Evolutionary conservation across 2,113 vertebrate species (phyloP).

Genomic region (Cairina moschata): DNA sequence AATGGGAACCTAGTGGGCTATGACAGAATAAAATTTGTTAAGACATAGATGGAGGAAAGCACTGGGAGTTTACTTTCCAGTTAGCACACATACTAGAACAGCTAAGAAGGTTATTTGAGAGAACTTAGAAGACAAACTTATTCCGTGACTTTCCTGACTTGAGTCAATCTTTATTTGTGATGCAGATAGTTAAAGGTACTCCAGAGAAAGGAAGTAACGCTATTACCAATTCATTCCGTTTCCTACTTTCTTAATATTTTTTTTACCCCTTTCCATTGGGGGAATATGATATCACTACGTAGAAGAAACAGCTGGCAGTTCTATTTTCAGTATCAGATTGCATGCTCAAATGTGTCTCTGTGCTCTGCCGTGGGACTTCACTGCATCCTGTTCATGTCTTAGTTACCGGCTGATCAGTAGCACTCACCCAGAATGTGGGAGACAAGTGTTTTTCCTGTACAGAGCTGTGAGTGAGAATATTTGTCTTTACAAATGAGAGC

Average conservation of each 20-base stretch:
- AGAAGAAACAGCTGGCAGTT: background rate
- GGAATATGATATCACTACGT: rapidly evolving
- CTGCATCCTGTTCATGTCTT: background rate
- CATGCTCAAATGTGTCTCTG: background rate
- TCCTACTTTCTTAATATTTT: background rate
- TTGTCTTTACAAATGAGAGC: background rate
- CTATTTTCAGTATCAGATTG: background rate
- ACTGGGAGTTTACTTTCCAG: background rate
- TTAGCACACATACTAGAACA: background rate
- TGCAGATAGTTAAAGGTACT: background rate
- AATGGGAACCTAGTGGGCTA: background rate
- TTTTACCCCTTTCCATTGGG: background rate
- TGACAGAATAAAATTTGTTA: constrained; percentile 7
- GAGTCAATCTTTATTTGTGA: background rate
- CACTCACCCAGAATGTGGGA: background rate
- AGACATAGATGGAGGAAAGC: background rate
- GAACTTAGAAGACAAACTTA: background rate
- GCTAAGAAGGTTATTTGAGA: background rate
- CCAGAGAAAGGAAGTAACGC: background rate
- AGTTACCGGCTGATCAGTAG: background rate
- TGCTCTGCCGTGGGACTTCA: background rate
- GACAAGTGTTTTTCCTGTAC: background rate
- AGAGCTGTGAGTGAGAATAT: background rate
- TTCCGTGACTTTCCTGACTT: background rate
- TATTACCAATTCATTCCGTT: background rate